Evolutionary conservation across 1,140 invertebrate species (phyloP), one percentile per base, ranked within the genome.

Genomic region (Lerema accius): DNA sequence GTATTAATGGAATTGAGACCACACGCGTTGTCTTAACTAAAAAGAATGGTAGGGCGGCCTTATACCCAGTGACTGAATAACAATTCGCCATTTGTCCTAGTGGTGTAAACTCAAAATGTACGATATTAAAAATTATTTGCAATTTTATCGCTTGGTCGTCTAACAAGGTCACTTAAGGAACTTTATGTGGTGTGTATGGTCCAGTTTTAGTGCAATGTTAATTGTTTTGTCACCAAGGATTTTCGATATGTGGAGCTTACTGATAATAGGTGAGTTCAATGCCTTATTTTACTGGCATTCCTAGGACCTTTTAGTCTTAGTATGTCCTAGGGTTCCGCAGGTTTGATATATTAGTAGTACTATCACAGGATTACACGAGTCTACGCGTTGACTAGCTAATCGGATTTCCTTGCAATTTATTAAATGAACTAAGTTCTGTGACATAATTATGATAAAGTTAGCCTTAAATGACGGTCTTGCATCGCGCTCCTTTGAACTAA

Each of bases 201-300:
- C 13, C 9, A 42, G 11, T 11, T 26, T 55, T 15, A n/a, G 17
- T 65, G 14, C 32, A 56, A 56, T 43, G 7, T 42, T 64, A 55
- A 55, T 46, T 56, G 45, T 67, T 14, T 50, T 42, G 6, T 37
- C 15, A 23, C 10, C 5, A 14, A 53, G 35, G 50, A 55, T 42
- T 42, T 39, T 11, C 17, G 17, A 23, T 26, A 68, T 68, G 66
- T 56, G 55, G 66, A 61, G 26, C 32, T 50, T 61, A 10, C 13
- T 64, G 23, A 39, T 60, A 23, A 50, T 61, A 13, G 42, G 66
- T 68, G 14, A 68, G 66, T 65, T 51, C 23, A 23, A 23, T 3
- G 23, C 6, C 6, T 23, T 23, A 23, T 23, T 3, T 6, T 2
- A 23, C 23, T 3, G n/a, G n/a, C n/a, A n/a, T n/a, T n/a, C n/a